Evolutionary conservation across 2,888 invertebrate genomes (phyloP).

Genomic region (Xanthorhoe spadicearia): DNA sequence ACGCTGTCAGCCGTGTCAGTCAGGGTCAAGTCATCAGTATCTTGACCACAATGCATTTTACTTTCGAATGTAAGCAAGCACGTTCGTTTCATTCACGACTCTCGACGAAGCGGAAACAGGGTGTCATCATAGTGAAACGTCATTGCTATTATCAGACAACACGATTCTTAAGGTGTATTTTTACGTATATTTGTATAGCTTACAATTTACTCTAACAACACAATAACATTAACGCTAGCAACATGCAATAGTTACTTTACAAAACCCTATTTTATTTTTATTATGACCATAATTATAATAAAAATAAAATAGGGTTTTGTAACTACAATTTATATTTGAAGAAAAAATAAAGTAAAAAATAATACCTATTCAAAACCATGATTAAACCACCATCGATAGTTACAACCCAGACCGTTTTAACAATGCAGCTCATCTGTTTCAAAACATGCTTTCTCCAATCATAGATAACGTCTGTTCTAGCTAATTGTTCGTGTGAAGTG

Average conservation of each 20-base stretch:
- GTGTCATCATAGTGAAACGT: constrained; percentile 46
- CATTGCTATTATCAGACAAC: constrained; percentile 33
- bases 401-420: too few relatives aligned
- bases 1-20: constrained; percentile 34
- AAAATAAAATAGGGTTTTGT: too few relatives aligned
- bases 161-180: background rate
- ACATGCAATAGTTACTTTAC: too few relatives aligned
- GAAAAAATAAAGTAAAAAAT: too few relatives aligned
- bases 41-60: constrained; percentile 58
- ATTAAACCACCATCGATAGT: too few relatives aligned
- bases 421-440: background rate
- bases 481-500: constrained; percentile 43
- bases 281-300: too few relatives aligned
- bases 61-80: constrained; percentile 55
- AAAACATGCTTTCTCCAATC: constrained; percentile 36
- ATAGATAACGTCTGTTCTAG: constrained; percentile 34
- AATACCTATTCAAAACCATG: too few relatives aligned
- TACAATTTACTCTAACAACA: too few relatives aligned
- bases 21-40: constrained; percentile 44
- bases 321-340: too few relatives aligned
- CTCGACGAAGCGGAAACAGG: constrained; percentile 54
- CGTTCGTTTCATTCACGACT: constrained; percentile 52
- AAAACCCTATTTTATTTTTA: too few relatives aligned
- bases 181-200: background rate
- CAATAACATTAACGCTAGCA: too few relatives aligned